phyloP scores from a whole-genome alignment of 2,888 invertebrate genomes.

The Mimas tiliae region DNA sequence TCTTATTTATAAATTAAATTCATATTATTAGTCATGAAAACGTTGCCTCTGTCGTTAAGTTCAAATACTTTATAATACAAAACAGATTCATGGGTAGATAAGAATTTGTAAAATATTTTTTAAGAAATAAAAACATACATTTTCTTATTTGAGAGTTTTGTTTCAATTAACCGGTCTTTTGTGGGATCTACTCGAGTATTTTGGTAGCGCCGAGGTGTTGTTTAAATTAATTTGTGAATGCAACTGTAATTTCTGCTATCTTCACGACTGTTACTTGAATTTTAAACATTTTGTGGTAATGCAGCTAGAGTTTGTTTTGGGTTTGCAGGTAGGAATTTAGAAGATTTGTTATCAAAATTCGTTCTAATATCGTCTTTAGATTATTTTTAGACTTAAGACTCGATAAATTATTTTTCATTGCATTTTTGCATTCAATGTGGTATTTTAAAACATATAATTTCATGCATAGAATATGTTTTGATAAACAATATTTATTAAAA shows the following conservation, averaged over 20 bases:
- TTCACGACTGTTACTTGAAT: background rate
- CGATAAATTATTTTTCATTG: too few species aligned
- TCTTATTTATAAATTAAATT: background rate
- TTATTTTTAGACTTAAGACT: too few species aligned
- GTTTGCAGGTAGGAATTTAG: background rate
- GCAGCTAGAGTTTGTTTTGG: background rate
- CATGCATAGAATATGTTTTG: too few species aligned
- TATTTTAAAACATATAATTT: too few species aligned
- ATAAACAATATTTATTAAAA: too few species aligned
- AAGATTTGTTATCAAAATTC: too few species aligned
- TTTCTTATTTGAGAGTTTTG: slow-evolving; percentile 37
- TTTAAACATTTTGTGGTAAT: background rate
- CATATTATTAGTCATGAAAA: background rate
- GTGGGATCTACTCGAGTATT: background rate
- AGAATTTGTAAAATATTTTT: slow-evolving; percentile 47
- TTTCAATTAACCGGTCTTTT: slow-evolving; percentile 27
- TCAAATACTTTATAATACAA: background rate
- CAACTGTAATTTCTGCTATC: slow-evolving; percentile 6
- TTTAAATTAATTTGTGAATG: slow-evolving; percentile 22
- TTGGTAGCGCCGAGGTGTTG: slow-evolving; percentile 7
- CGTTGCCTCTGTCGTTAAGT: background rate
- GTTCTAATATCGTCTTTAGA: too few species aligned
- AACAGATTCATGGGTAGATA: slow-evolving; percentile 38
- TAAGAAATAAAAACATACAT: slow-evolving; percentile 38
- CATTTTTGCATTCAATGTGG: too few species aligned